Evolutionary conservation across 2,888 invertebrate genomes (phyloP), one percentile per base, ranked within the genome.

Genomic region (Drosophila mulleri): DNA sequence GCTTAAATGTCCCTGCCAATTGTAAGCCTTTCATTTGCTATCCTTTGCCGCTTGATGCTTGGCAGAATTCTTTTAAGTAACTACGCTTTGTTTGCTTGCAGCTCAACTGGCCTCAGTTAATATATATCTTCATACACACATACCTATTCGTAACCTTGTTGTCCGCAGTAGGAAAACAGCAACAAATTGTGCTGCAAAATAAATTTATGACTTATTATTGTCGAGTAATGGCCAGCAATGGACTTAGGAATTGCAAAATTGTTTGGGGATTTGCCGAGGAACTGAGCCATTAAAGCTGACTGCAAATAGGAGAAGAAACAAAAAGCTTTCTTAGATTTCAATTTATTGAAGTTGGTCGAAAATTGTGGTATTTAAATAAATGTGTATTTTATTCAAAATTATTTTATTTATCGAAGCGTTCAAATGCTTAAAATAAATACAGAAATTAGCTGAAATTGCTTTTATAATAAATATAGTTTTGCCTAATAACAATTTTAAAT

Each of bases 1-100:
- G 88, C 89, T 90, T 90, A 86, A 90, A 78, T 85, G 83, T 89
- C 77, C 79, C 50, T 64, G 71, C 80, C 77, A 85, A 85, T 88
- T 53, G 78, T 83, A 86, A 86, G 90, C 80, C 87, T 80, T 89
- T 83, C 73, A 50, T 44, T 52, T 53, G 37, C 52, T 32, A 32
- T 5, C 45, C 41, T 41, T 59, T 47, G 35, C 53, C 37, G 12
- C 18, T 2, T 9, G 37, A 20, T 56, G 50, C 29, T 16, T 26
- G 26, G 6, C 23, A 23, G 29, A 48, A 23, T 45, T 54, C 62
- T 50, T 42, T 20, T 66, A 72, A 81, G 65, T 67, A 73, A 78
- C 65, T 74, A 8, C 50, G 20, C 12, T 63, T 57, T 54, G 54
- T 78, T 82, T 79, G 82, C 74, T 73, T 78, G 67, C 59, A 61